phyloP scores from a whole-genome alignment of 2,113 vertebrate genomes.

The Diphyllodes magnificus region DNA sequence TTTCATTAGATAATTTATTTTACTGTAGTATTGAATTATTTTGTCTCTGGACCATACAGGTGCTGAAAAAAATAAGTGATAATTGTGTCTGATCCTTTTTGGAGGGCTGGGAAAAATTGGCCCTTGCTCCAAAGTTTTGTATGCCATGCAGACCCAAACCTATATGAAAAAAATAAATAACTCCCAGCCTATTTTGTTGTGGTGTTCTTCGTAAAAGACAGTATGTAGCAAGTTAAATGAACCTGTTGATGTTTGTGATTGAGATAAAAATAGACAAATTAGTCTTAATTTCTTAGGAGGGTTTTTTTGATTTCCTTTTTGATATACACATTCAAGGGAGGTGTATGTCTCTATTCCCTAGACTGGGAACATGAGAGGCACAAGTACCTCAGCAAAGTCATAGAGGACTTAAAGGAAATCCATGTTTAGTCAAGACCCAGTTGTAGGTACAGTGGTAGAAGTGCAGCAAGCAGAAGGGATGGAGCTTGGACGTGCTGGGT shows the following conservation, averaged over 20 bases:
- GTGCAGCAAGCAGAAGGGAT: neutral
- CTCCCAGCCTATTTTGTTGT: neutral
- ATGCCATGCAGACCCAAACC: neutral
- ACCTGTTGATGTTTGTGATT: neutral
- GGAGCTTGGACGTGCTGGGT: fast-evolving
- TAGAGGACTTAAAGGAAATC: neutral
- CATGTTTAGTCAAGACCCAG: fast-evolving
- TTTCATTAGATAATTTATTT: neutral
- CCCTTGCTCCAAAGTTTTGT: neutral
- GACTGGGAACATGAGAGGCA: neutral
- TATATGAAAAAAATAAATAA: neutral
- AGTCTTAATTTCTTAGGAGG: neutral
- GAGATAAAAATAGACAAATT: neutral
- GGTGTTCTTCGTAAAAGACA: neutral
- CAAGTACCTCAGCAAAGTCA: neutral
- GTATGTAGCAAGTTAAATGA: neutral
- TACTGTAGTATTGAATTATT: neutral
- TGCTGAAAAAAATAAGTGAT: neutral
- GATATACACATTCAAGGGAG: neutral
- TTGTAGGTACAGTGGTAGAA: neutral
- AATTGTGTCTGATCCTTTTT: neutral
- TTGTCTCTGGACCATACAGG: neutral
- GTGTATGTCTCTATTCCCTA: neutral
- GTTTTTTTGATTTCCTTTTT: neutral
- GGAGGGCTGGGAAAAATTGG: neutral